Evolutionary conservation across 2,888 invertebrate species (phyloP), one percentile per base, ranked within the genome.

Genomic region (Prosapia bicincta): DNA sequence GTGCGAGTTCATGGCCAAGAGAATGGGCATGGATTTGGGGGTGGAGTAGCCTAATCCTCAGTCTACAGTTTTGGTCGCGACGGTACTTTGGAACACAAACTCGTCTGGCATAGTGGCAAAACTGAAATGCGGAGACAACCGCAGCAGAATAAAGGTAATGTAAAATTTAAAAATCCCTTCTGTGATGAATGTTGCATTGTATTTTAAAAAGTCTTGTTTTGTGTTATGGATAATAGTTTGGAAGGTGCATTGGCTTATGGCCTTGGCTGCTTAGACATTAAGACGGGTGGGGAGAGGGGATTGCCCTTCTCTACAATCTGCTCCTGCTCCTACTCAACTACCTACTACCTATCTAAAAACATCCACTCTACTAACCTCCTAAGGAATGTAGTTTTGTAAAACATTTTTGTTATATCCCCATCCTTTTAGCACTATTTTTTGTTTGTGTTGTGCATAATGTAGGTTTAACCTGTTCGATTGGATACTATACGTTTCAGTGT

Each of bases 121-220:
- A 84, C 84, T 86, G 87, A 87, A 84, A 88, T 88, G 88, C 88
- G 88, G 84, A 87, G 87, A 81, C 87, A 88, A 85, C 87, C 87
- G 84, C 87, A 87, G 83, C 86, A 86, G 83, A 87, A 87, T 84
- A 88, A 88, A 88, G 87, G 88, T 87, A 43, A 54, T 13, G 54
- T 54, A 54, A n/a, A 54, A 54, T 20, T 54, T 20, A 10, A 54
- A 54, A 54, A 54, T 20, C 54, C 54, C 54, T 54, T 13, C 13
- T 54, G 20, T 54, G 54, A 54, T 54, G 54, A 20, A 54, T 38
- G 38, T 38, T 13, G 38, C 38, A 38, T 54, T 54, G 54, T 54
- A 10, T 54, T 54, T 54, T 10, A 54, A 38, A 38, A 9, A 38
- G 54, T 54, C 54, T 54, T 54, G 54, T 54, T 54, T 54, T 54